Percentiles rank a stretch among this genome's conserved stretches.
Evolutionary conservation across 2,888 invertebrate species (phyloP).

Genomic region (Nysson spinosus): DNA sequence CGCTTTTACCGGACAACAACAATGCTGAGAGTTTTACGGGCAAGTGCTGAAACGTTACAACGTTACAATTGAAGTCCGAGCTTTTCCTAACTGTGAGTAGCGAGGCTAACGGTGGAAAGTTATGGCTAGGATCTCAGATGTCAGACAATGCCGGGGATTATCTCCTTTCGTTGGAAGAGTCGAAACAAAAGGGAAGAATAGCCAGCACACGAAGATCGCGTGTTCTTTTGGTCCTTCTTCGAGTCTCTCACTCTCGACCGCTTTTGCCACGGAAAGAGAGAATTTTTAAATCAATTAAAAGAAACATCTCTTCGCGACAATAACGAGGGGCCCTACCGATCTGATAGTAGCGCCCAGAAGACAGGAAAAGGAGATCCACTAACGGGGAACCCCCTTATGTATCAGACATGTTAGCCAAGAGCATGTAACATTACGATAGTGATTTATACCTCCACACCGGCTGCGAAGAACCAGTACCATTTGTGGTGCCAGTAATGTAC

Average conservation of each 20-base stretch:
- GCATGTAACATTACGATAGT: conserved; percentile 53
- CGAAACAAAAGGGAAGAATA: no score
- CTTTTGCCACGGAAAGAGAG: background rate
- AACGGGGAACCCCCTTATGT: conserved; percentile 22
- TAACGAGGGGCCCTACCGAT: conserved; percentile 62
- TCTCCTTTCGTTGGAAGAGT: no score
- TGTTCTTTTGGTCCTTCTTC: conserved; percentile 10
- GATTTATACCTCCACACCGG: conserved; percentile 66
- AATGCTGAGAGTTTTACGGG: conserved; percentile 34
- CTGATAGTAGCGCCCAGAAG: conserved; percentile 41
- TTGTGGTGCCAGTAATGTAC: conserved; percentile 38
- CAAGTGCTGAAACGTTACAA: conserved; percentile 12
- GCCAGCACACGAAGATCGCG: no score
- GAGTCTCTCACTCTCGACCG: no score
- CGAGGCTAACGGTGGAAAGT: conserved; percentile 7
- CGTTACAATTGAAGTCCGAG: conserved; percentile 11
- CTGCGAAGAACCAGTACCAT: conserved; percentile 18
- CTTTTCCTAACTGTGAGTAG: conserved; percentile 11
- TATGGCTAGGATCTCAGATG: conserved; percentile 2
- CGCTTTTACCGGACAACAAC: conserved; percentile 29
- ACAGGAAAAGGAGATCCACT: conserved; percentile 23
- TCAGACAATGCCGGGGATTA: conserved; percentile 9
- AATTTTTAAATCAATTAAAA: conserved; percentile 38
- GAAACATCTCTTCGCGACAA: conserved; percentile 21
- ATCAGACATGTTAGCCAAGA: conserved; percentile 35